A percentile compares a stretch with the other conserved stretches of the same genome.
Conservation (phyloP, 2,888 invertebrate genomes). For the Trichopria drosophilae region DNA sequence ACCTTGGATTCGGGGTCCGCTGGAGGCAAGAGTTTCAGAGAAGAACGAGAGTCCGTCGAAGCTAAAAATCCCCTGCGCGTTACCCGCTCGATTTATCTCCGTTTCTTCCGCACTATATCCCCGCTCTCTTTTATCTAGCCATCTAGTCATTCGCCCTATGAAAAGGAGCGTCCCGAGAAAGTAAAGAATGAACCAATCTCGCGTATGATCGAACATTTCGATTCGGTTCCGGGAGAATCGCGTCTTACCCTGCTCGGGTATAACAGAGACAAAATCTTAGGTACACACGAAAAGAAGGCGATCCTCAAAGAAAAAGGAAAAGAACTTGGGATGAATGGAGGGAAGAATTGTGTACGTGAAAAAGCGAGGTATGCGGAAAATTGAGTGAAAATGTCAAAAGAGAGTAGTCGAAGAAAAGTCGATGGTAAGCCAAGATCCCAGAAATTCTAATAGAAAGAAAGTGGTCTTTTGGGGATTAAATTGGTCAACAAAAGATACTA, state of each 20-base stretch:
- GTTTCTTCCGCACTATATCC: slow-evolving; percentile 32
- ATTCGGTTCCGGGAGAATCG: slow-evolving; percentile 36
- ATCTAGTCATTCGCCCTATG: slow-evolving; percentile 32
- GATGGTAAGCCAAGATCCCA: too few relatives aligned
- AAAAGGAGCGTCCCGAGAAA: slow-evolving; percentile 42
- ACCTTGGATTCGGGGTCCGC: too few relatives aligned
- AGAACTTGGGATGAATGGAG: neutral
- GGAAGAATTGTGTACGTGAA: neutral
- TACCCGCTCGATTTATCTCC: slow-evolving; percentile 31
- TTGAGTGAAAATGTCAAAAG: slow-evolving; percentile 24
- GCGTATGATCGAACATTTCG: slow-evolving; percentile 52
- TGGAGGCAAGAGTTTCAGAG: too few relatives aligned
- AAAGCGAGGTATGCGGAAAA: neutral
- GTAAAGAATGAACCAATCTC: slow-evolving; percentile 52
- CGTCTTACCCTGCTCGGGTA: slow-evolving; percentile 9
- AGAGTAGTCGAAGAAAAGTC: slow-evolving; percentile 12
- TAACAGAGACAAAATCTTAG: slow-evolving; percentile 1
- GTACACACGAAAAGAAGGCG: neutral
- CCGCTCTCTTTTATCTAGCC: slow-evolving; percentile 33
- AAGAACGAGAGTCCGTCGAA: too few relatives aligned
- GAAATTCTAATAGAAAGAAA: too few relatives aligned
- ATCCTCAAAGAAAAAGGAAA: neutral
- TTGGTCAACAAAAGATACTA: too few relatives aligned
- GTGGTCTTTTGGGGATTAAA: too few relatives aligned
- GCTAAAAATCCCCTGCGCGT: slow-evolving; percentile 8